Evolutionary conservation across 2,113 vertebrate genomes (phyloP).

Genomic region (Aepyceros melampus): DNA sequence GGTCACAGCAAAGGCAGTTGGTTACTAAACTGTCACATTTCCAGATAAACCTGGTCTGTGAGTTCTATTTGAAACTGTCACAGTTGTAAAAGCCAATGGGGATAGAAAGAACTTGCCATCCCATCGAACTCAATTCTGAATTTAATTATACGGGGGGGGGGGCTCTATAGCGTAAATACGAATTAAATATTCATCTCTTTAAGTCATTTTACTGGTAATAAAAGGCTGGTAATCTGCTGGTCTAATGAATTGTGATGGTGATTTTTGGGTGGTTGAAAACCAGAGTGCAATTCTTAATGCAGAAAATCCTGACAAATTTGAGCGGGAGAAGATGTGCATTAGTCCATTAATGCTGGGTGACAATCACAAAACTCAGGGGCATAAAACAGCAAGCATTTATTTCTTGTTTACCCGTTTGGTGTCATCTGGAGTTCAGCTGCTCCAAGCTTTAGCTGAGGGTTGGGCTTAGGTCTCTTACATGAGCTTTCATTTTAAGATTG

Average conservation of each 20-base stretch:
- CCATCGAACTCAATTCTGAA: neutral
- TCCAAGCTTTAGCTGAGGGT: neutral
- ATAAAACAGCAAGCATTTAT: neutral
- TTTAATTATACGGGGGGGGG: neutral
- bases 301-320: neutral
- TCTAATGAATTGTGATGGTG: neutral
- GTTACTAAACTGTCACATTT: neutral
- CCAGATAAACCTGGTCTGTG: neutral
- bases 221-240: neutral
- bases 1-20: neutral
- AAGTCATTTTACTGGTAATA: neutral
- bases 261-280: neutral
- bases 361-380: neutral
- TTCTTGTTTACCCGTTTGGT: neutral
- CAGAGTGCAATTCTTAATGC: neutral
- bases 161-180: neutral
- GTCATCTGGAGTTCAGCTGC: neutral
- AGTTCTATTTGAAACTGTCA: neutral
- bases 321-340: neutral
- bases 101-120: neutral
- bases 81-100: neutral
- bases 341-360: neutral
- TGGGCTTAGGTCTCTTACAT: neutral
- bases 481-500: neutral
- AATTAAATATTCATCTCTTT: conserved; percentile 11